A percentile compares a stretch with the other conserved stretches of the same genome.
Evolutionary conservation across 2,888 invertebrate genomes (phyloP).

Genomic region (Dione juno): DNA sequence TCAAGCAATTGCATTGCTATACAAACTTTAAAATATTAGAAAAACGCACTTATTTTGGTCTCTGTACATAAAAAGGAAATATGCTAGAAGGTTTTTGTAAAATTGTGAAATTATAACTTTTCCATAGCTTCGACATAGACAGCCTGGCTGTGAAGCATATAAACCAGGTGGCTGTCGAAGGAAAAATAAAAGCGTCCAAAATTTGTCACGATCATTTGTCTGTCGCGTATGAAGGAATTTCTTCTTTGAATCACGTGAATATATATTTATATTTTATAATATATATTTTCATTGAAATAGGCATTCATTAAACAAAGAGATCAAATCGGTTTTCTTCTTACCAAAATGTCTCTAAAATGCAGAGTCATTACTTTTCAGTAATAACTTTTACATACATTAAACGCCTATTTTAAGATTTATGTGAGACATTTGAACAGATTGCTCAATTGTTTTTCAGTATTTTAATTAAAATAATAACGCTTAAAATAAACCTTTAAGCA

Average conservation of each 20-base stretch:
- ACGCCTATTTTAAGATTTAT: not conserved
- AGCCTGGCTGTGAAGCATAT: too few relatives aligned
- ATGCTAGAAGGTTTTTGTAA: not conserved
- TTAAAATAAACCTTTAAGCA: not conserved
- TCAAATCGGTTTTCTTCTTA: not conserved
- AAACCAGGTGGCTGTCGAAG: not conserved
- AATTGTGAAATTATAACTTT: not conserved
- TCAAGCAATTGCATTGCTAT: too few relatives aligned
- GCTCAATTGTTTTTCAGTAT: not conserved
- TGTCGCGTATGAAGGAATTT: conserved; percentile 11
- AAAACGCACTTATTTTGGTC: too few relatives aligned
- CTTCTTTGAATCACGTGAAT: too few relatives aligned
- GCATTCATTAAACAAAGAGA: too few relatives aligned
- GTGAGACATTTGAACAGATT: not conserved
- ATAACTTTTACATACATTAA: not conserved
- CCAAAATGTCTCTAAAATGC: not conserved
- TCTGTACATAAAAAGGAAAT: too few relatives aligned
- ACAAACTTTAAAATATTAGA: too few relatives aligned
- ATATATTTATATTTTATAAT: too few relatives aligned
- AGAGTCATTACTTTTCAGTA: too few relatives aligned
- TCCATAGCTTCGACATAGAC: not conserved
- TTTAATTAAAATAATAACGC: not conserved
- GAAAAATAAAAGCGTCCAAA: conserved; percentile 14
- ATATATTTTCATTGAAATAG: too few relatives aligned
- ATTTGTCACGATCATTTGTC: conserved; percentile 20